These are phyloP conservation scores for Hippocampus mohnikei DNA, from an alignment of 2,113 vertebrate genomes.

Conservation along the genomic window DNA sequence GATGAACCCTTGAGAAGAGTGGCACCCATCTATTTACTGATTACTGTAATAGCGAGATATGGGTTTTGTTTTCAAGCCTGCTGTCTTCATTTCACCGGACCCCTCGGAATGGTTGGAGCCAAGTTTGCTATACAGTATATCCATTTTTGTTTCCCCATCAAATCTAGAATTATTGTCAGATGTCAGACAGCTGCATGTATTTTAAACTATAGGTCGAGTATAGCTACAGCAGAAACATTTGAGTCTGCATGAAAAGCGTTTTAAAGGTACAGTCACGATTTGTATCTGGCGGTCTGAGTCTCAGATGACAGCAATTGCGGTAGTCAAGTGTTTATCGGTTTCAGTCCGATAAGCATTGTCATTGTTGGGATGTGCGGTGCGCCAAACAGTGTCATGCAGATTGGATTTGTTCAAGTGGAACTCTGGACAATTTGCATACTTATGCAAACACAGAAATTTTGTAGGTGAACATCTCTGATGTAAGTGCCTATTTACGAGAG, in stretches of 20 bases:
- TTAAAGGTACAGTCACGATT: slow-evolving; percentile 47
- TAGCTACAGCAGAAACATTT: slow-evolving; percentile 34
- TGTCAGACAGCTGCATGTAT: slow-evolving; percentile 52
- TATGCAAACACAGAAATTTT: slow-evolving; percentile 55
- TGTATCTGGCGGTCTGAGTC: slow-evolving; percentile 58
- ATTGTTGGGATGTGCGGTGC: slow-evolving; percentile 56
- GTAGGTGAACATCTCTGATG: slow-evolving; percentile 50
- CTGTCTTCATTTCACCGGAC: slow-evolving; percentile 24
- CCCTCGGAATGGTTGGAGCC: slow-evolving; percentile 23
- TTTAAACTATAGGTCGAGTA: slow-evolving; percentile 42
- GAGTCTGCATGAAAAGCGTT: slow-evolving; percentile 42
- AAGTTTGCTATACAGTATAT: slow-evolving; percentile 21
- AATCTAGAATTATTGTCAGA: slow-evolving; percentile 64
- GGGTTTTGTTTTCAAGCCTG: slow-evolving; percentile 41
- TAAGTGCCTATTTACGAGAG: slow-evolving; percentile 43
- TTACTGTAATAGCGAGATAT: slow-evolving; percentile 47
- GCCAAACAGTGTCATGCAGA: slow-evolving; percentile 66
- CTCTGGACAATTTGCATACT: slow-evolving; percentile 52
- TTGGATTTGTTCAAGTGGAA: slow-evolving; percentile 65
- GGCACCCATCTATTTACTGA: slow-evolving; percentile 48
- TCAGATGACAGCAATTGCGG: slow-evolving; percentile 72
- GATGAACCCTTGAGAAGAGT: slow-evolving; percentile 40
- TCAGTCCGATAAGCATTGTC: slow-evolving; percentile 66
- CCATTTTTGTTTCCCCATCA: slow-evolving; percentile 22
- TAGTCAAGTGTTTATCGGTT: slow-evolving; percentile 70